Conservation (phyloP, 2,797 vertebrate genomes). For the Phalloptychus januarius region DNA sequence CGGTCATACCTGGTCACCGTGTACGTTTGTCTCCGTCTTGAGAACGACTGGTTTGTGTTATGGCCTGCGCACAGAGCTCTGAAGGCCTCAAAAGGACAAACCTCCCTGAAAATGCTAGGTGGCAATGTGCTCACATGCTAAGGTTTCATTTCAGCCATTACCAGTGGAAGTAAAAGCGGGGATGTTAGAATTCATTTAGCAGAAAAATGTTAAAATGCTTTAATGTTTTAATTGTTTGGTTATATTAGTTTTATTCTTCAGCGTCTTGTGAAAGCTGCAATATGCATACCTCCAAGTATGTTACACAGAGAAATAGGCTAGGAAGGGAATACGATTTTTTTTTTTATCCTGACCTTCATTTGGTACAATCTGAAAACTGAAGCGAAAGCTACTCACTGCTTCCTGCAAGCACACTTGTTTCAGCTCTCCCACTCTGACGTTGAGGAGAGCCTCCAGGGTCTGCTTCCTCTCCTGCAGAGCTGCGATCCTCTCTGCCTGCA, state of each 20-base stretch:
- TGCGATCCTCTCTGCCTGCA: conserved; percentile 82
- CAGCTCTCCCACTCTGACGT: conserved; percentile 85
- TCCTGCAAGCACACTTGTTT: conserved; percentile 88
- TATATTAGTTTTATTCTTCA: neutral
- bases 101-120: neutral
- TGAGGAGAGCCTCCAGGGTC: conserved; percentile 85
- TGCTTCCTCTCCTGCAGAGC: conserved; percentile 86
- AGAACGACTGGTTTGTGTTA: no score
- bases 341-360: neutral
- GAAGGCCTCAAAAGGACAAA: no score
- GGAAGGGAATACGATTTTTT: neutral
- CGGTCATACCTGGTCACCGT: neutral
- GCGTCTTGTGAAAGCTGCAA: neutral
- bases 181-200: neutral
- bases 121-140: neutral
- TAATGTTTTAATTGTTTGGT: neutral
- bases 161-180: neutral
- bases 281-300: neutral
- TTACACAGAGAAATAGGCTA: neutral
- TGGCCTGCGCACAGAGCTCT: no score
- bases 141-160: neutral
- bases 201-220: neutral
- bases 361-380: neutral
- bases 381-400: conserved; percentile 79
- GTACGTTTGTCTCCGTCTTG: no score